Percentiles rank a stretch among this genome's conserved stretches.
These are phyloP conservation scores for Portunus trituberculatus DNA, from an alignment of 1,140 invertebrate genomes.

Conservation along the genomic window DNA sequence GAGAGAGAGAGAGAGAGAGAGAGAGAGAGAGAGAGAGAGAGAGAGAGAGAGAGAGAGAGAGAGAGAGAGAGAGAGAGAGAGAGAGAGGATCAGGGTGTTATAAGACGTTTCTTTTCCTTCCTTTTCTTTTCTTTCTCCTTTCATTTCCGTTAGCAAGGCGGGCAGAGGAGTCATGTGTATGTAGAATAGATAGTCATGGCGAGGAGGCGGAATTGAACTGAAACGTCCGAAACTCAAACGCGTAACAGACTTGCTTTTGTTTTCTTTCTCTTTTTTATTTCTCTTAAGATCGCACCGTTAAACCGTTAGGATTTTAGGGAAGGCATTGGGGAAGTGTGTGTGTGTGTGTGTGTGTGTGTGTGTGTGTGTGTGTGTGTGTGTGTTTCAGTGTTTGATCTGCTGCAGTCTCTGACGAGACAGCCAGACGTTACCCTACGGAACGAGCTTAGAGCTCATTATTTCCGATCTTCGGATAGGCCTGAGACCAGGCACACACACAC, in stretches of 20 bases:
- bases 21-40: background rate
- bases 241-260: background rate
- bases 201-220: background rate
- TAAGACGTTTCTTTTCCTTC: too few species aligned
- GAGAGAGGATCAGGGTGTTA: background rate
- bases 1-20: background rate
- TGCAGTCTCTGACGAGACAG: too few species aligned
- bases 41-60: constrained; percentile 31
- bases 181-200: background rate
- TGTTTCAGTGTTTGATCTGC: too few species aligned
- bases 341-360: background rate
- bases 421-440: too few species aligned
- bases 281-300: background rate
- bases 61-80: constrained; percentile 16
- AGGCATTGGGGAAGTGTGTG: too few species aligned
- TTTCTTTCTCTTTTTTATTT: constrained; percentile 1
- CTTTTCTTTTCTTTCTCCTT: too few species aligned
- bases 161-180: too few species aligned
- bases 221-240: too few species aligned
- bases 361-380: background rate
- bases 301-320: background rate
- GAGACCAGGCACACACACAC: too few species aligned
- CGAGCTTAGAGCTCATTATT: too few species aligned
- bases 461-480: too few species aligned
- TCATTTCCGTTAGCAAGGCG: too few species aligned